phyloP scores from a whole-genome alignment of 2,797 vertebrate species.

The Acanthurus leucopareius region DNA sequence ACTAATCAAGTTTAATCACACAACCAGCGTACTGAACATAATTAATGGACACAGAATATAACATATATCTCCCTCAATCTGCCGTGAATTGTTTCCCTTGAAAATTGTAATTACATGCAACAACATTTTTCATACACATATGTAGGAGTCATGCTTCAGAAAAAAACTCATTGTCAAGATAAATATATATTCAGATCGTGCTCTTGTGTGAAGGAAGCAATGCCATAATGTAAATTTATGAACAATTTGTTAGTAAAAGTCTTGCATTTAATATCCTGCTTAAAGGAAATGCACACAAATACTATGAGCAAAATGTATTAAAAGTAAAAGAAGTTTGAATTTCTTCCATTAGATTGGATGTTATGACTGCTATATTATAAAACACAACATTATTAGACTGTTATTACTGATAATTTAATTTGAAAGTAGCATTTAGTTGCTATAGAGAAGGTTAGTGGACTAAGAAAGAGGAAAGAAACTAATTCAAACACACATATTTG shows the following conservation, averaged over 20 bases:
- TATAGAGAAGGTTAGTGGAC: background rate
- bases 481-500: too few species aligned
- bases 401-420: background rate
- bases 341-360: too few species aligned
- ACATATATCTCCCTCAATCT: conserved; percentile 52
- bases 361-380: background rate
- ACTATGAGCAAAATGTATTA: background rate
- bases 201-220: background rate
- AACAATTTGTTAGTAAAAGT: background rate
- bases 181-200: background rate
- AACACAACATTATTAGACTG: background rate
- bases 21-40: conserved; percentile 65
- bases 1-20: conserved; percentile 82
- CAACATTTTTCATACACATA: conserved; percentile 43
- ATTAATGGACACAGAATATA: conserved; percentile 68
- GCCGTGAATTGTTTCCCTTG: conserved; percentile 30
- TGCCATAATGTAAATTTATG: background rate
- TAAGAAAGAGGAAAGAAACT: background rate
- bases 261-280: too few species aligned
- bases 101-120: conserved; percentile 57
- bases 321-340: background rate
- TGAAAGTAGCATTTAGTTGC: background rate
- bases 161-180: conserved; percentile 4
- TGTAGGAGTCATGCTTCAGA: conserved; percentile 20
- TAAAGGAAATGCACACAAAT: background rate